Evolutionary conservation across 23 tunicate species (phyloP).

Genomic region (Ascidia mentula): DNA sequence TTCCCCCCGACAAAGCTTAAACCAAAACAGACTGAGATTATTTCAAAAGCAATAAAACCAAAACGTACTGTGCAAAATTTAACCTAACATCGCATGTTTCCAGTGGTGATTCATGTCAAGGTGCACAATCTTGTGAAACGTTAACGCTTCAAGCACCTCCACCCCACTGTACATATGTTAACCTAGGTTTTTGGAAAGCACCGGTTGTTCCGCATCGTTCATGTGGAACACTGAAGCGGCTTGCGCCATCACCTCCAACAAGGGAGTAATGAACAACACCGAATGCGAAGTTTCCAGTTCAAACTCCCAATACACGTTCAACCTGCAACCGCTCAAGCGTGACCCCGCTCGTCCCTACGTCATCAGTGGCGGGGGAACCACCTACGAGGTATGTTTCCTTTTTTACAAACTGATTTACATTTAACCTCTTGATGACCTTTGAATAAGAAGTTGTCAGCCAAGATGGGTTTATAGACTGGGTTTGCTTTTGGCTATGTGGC

Average conservation of each 20-base stretch:
- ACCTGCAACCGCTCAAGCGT: constrained; percentile 31
- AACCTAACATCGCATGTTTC: too few relatives aligned
- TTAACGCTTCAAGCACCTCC: too few relatives aligned
- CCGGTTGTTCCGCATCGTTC: constrained; percentile 39
- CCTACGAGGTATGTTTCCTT: neutral
- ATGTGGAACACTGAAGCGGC: constrained; percentile 61
- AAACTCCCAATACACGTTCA: constrained; percentile 33
- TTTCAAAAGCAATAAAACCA: too few relatives aligned
- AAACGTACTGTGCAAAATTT: too few relatives aligned
- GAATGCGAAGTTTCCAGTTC: constrained; percentile 36
- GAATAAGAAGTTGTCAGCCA: too few relatives aligned
- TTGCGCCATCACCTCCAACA: constrained; percentile 26
- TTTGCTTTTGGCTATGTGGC: neutral
- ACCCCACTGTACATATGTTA: too few relatives aligned
- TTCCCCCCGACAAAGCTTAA: too few relatives aligned
- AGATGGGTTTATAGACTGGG: too few relatives aligned
- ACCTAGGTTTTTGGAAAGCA: constrained; percentile 33
- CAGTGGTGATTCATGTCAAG: too few relatives aligned
- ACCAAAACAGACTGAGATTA: too few relatives aligned
- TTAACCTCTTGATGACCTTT: neutral
- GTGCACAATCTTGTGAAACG: too few relatives aligned
- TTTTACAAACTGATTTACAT: neutral
- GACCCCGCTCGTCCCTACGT: constrained; percentile 36
- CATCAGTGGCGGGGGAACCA: constrained; percentile 13
- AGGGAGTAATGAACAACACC: constrained; percentile 7